These are phyloP conservation scores for Pseudorhiza aurosa DNA, from an alignment of 30 jellyfish, hydroid and myxozoan species.

Conservation along the genomic window DNA sequence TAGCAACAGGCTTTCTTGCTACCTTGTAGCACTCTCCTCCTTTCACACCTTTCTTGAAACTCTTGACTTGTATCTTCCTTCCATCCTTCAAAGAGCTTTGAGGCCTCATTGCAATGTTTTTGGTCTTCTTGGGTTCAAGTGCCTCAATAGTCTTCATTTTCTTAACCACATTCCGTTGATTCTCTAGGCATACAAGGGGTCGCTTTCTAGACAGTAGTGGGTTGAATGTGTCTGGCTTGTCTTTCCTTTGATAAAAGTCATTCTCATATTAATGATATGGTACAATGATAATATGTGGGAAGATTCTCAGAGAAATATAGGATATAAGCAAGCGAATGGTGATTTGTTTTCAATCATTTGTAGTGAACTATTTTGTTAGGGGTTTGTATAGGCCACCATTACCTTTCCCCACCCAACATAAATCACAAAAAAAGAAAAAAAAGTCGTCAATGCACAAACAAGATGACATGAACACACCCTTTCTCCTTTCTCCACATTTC, in stretches of 20 bases:
- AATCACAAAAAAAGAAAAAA: no score
- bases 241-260: no score
- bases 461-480: conserved; percentile 30
- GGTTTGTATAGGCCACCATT: no score
- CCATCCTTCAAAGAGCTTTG: background rate
- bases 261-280: no score
- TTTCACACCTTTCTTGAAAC: background rate
- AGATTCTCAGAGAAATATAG: no score
- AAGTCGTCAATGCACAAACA: no score
- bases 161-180: background rate
- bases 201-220: conserved; percentile 54
- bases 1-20: background rate
- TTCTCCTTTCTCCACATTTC: conserved; percentile 61
- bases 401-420: no score
- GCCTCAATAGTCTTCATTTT: background rate
- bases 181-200: conserved; percentile 24
- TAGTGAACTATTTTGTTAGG: no score
- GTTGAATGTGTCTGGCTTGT: conserved; percentile 41
- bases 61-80: background rate
- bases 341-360: no score
- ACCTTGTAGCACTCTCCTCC: background rate
- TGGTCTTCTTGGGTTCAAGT: background rate
- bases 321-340: no score
- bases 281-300: no score
- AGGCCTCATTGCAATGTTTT: background rate